Evolutionary conservation across 2,888 invertebrate genomes (phyloP), one percentile per base, ranked within the genome.

Genomic region (Nesidiocoris tenuis): DNA sequence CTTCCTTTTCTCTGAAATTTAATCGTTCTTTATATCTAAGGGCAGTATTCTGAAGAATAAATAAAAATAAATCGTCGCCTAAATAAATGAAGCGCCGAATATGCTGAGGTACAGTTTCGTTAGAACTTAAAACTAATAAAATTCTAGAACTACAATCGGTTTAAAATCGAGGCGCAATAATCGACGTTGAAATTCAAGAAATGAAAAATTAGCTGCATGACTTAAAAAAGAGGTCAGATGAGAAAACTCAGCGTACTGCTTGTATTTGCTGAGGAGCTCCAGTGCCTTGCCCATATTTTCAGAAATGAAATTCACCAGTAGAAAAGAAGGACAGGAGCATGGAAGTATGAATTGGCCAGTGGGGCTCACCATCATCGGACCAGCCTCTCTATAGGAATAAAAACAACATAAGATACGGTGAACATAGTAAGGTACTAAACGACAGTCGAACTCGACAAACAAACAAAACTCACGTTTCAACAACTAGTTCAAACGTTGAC

Each of bases 271-370:
- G 78, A 93, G 86, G 79, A 91, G 88, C 79, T 88, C 84, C 12
- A 87, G 87, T 0, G 96, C 96, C 82, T 91, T 88, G 39, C 89
- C 87, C 79, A 95, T 87, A 83, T 95, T 88, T 17, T 89, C 89
- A 0, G 90, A 87, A 65, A 97, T 91, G 83, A 94, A 97, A 81
- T 90, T 91, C 17, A 96, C 89, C 71, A 96, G 86, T 79, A 96
- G 88, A 80, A 90, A 89, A 0, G 95, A 93, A 0, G 96, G 96
- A 82, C 96, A 93, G 0, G 95, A 94, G 0, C 95, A 91, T 16
- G 97, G 96, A 0, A 94, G 92, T 78, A 96, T 93, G 82, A 96
- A 92, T 85, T 96, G 95, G 1, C 96, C 97, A 1, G 94, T 94
- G 0, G 95, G 95, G 12, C 95, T 95, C 24, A 97, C 87, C 92